These are phyloP conservation scores for Mixornis gularis DNA, from an alignment of 2,113 vertebrate species.

Conservation along the genomic window DNA sequence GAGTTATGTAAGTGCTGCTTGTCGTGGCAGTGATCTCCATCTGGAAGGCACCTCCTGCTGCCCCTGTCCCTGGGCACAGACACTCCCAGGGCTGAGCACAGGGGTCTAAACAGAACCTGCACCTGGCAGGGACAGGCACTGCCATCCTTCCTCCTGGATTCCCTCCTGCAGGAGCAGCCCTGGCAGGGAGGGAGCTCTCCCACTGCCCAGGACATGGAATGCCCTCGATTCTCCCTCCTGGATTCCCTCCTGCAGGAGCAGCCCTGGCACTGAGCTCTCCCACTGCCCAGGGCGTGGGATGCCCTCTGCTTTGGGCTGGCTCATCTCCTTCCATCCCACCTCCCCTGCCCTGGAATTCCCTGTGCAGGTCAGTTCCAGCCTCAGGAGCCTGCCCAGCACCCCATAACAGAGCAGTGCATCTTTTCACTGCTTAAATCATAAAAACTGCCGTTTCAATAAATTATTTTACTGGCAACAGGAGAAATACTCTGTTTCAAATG, in stretches of 20 bases:
- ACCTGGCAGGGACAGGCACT: background rate
- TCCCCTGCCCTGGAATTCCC: background rate
- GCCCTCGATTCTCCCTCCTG: no score
- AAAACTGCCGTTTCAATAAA: background rate
- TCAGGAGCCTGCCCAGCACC: background rate
- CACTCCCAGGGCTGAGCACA: rapidly evolving
- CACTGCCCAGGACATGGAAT: no score
- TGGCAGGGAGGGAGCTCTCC: no score
- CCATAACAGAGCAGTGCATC: background rate
- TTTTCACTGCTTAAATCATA: background rate
- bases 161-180: background rate
- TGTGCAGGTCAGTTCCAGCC: background rate
- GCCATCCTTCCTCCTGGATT: rapidly evolving
- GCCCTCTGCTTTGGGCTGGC: rapidly evolving
- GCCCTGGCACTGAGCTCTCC: no score
- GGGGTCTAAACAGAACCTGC: rapidly evolving
- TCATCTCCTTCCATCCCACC: background rate
- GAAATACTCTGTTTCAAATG: background rate
- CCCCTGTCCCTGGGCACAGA: background rate
- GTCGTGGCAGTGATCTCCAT: background rate
- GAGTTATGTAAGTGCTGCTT: background rate
- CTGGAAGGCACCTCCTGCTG: background rate
- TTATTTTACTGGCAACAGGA: background rate
- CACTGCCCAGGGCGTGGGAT: rapidly evolving
- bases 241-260: background rate